Evolutionary conservation across 2,113 vertebrate genomes (phyloP).

Genomic region (Xyrauchen texanus): DNA sequence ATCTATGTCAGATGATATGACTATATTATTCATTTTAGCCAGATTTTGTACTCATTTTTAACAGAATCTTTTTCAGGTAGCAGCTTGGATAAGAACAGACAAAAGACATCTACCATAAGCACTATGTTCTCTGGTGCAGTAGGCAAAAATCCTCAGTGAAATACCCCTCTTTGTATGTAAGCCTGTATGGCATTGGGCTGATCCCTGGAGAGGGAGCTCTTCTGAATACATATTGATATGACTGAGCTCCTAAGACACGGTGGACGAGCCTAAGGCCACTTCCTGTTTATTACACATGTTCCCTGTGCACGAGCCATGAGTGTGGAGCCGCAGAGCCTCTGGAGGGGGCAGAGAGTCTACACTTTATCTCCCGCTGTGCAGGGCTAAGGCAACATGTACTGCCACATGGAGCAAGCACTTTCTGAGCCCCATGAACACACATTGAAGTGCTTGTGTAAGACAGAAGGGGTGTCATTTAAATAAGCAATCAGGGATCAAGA

Average conservation of each 20-base stretch:
- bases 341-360: conserved; percentile 15
- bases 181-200: conserved; percentile 23
- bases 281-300: conserved; percentile 53
- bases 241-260: conserved; percentile 49
- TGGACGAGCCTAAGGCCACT: conserved; percentile 48
- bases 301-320: conserved; percentile 21
- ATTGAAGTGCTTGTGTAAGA: conserved; percentile 5
- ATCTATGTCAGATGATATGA: too few relatives aligned
- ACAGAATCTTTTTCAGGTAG: background rate
- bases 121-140: conserved; percentile 5
- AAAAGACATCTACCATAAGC: conserved; percentile 39
- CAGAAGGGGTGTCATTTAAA: background rate
- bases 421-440: background rate
- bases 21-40: too few relatives aligned
- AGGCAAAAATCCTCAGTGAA: conserved; percentile 19
- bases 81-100: conserved; percentile 24
- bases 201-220: conserved; percentile 43
- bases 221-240: conserved; percentile 58
- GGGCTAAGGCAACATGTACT: conserved; percentile 9
- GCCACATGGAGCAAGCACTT: conserved; percentile 4
- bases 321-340: conserved; percentile 2
- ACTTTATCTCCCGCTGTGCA: conserved; percentile 33
- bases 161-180: conserved; percentile 46
- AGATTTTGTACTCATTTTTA: too few relatives aligned
- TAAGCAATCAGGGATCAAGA: conserved; percentile 6